Percentiles rank a stretch among this genome's conserved stretches.
Evolutionary conservation across 2,113 vertebrate genomes (phyloP).

Genomic region (Tylochromis polylepis): DNA sequence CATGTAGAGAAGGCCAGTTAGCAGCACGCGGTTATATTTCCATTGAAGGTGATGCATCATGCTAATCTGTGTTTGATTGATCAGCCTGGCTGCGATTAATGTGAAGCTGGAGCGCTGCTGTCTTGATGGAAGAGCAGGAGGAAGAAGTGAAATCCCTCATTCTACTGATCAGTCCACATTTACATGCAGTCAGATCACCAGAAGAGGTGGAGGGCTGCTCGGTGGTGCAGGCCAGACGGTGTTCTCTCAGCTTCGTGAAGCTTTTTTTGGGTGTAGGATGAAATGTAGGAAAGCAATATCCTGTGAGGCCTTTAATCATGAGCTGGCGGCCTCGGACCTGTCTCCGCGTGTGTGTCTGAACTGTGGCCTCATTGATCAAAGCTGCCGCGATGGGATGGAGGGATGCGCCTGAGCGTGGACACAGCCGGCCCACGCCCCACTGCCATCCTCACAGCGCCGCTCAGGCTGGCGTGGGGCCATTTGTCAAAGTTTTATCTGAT

Average conservation of each 20-base stretch:
- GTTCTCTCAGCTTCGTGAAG: slow-evolving; percentile 70
- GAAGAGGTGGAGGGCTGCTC: neutral
- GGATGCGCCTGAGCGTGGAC: slow-evolving; percentile 72
- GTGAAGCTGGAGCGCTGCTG: slow-evolving; percentile 64
- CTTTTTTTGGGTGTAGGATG: slow-evolving; percentile 54
- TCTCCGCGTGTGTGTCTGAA: slow-evolving; percentile 44
- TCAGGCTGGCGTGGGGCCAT: slow-evolving; percentile 74
- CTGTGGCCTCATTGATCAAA: slow-evolving; percentile 83
- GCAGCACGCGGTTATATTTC: slow-evolving; percentile 82
- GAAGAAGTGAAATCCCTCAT: slow-evolving; percentile 24
- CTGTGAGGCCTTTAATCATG: slow-evolving; percentile 75
- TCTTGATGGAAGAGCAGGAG: slow-evolving; percentile 62
- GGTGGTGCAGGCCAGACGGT: slow-evolving; percentile 12
- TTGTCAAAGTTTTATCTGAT: slow-evolving; percentile 99
- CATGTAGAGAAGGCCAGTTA: slow-evolving; percentile 49
- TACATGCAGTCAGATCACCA: slow-evolving; percentile 15
- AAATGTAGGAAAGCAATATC: slow-evolving; percentile 76
- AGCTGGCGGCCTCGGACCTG: slow-evolving; percentile 71
- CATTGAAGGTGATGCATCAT: slow-evolving; percentile 90
- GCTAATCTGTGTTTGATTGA: slow-evolving; percentile 85
- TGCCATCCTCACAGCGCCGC: slow-evolving; percentile 61
- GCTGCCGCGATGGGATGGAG: slow-evolving; percentile 76
- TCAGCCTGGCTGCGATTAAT: slow-evolving; percentile 91
- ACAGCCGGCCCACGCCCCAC: slow-evolving; percentile 54
- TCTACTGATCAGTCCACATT: slow-evolving; percentile 56